Base-by-base conservation (phyloP, 2,888 invertebrate genomes). In the Hipparchia sbordonii region DNA sequence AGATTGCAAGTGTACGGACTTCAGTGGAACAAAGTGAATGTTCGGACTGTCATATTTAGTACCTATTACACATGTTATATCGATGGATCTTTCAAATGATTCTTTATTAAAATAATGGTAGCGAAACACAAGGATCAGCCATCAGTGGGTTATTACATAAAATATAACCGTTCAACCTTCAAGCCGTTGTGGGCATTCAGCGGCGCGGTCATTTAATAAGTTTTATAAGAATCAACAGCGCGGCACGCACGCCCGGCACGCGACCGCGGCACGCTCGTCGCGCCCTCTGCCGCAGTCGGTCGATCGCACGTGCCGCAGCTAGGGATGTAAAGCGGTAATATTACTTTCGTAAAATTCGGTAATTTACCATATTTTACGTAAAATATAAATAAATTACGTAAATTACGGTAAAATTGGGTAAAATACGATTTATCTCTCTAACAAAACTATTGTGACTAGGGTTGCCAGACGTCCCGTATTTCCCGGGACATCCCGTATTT, bases 181-280 rank as follows among this genome's bases (percentile, higher is more conserved):
- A 72, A 74, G 73, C 69, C 52, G 52, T 52, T 56, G 70, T 61
- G 75, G 71, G 72, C 76, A 79, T 77, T 85, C 74, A 80, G 80
- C 62, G 69, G 79, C 80, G 84, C 83, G 86, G 85, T 80, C 82
- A 82, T 83, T 88, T 86, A 88, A 86, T 88, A 87, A 81, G 82
- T 87, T 89, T 90, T 91, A 89, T 85, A 89, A 89, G 89, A 90
- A 87, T 87, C 89, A 88, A 89, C 88, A 88, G 86, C 85, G 86
- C 86, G 85, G 84, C 86, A 82, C 77, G 76, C 79, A 79, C 77
- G 75, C 66, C 63, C 63, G 80, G 80, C 88, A 87, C 88, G 88
- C 89, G 84, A 88, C 45, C 46, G 76, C 79, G 81, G 79, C 88
- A 88, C 88, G 89, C 86, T 48, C 33, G 82, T 85, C 77, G 88